These are phyloP conservation scores for Nettapus auritus DNA, from an alignment of 2,113 vertebrate species.

Conservation along the genomic window DNA sequence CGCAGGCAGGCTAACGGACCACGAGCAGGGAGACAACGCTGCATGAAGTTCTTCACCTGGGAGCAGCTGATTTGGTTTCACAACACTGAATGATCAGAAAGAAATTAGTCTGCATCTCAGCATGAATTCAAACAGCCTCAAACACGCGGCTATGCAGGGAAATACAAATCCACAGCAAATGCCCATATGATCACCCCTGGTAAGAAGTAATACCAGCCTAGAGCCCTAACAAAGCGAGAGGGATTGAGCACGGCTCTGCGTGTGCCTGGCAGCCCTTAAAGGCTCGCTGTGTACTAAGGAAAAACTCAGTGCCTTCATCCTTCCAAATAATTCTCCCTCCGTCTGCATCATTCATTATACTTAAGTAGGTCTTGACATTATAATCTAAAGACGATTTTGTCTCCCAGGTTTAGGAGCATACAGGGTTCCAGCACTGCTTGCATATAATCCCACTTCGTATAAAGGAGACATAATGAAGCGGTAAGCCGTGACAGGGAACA, in stretches of 20 bases:
- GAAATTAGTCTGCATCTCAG: not conserved
- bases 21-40: not conserved
- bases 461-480: conserved; percentile 24
- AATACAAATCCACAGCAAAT: not conserved
- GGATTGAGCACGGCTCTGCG: not conserved
- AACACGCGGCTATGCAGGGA: not conserved
- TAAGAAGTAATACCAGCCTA: not conserved
- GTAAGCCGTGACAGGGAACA: conserved; percentile 8
- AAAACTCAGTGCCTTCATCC: not conserved
- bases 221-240: not conserved
- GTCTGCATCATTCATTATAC: not conserved
- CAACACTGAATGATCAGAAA: not conserved
- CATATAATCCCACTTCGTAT: not conserved
- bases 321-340: not conserved
- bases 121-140: not conserved
- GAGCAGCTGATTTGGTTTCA: not conserved
- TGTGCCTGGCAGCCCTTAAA: not conserved
- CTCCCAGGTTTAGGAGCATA: not conserved
- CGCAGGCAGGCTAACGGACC: not conserved
- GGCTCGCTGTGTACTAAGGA: not conserved
- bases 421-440: not conserved
- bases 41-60: not conserved
- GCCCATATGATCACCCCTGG: not conserved
- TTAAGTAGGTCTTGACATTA: not conserved
- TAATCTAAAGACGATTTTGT: not conserved